Percentiles rank a stretch among this genome's conserved stretches.
Evolutionary conservation across 2,113 vertebrate genomes (phyloP).

Genomic region (Prunella himalayana): DNA sequence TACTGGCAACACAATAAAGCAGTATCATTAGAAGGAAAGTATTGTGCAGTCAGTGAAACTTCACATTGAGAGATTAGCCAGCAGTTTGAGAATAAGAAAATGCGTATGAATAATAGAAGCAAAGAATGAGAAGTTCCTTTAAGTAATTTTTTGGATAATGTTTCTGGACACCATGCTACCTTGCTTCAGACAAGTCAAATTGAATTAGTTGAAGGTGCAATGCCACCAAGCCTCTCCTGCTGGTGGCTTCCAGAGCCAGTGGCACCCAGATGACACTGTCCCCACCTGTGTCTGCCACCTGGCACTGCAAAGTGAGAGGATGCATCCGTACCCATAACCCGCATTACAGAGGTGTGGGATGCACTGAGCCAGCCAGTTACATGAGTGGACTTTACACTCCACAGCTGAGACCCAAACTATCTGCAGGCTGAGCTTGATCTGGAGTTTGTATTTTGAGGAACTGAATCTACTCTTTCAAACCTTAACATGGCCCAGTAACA

Average conservation of each 20-base stretch:
- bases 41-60: neutral
- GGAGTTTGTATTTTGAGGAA: neutral
- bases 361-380: neutral
- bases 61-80: neutral
- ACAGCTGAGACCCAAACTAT: neutral
- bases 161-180: neutral
- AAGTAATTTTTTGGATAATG: neutral
- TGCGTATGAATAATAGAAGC: neutral
- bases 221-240: neutral
- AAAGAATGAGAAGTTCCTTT: neutral
- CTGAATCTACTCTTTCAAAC: neutral
- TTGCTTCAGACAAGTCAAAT: neutral
- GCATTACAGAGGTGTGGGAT: neutral
- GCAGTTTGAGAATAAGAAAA: neutral
- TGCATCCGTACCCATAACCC: fast-evolving
- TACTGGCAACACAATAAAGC: neutral
- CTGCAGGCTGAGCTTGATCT: neutral
- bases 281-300: neutral
- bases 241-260: neutral
- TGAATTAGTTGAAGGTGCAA: neutral
- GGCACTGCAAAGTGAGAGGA: neutral
- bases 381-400: neutral
- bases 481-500: neutral
- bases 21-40: neutral
- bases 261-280: neutral